A percentile compares a stretch with the other conserved stretches of the same genome.
These are phyloP conservation scores for Aphis craccivora DNA, from an alignment of 1,140 invertebrate genomes.

Conservation along the genomic window DNA sequence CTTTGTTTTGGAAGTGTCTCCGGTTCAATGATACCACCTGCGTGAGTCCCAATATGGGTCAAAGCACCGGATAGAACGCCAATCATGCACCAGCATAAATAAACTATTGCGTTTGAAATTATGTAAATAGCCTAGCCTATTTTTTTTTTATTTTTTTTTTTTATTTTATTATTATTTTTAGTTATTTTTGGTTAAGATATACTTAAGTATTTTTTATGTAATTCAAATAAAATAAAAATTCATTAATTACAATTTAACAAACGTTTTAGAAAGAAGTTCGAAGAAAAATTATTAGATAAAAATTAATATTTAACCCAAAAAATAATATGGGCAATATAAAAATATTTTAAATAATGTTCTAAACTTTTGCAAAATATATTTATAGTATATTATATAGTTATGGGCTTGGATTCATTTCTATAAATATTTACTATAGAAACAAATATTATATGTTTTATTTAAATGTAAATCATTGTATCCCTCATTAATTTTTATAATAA, in stretches of 20 bases:
- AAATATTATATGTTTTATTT: constrained; percentile 30
- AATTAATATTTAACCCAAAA: constrained; percentile 35
- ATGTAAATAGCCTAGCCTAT: constrained; percentile 55
- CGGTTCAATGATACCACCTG: constrained; percentile 52
- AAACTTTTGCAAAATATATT: background rate
- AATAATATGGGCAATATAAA: constrained; percentile 19
- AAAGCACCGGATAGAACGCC: constrained; percentile 50
- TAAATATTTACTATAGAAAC: constrained; percentile 17
- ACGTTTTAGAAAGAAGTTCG: constrained; percentile 4
- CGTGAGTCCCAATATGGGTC: constrained; percentile 49
- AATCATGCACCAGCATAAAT: constrained; percentile 47
- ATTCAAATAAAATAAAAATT: constrained; percentile 34
- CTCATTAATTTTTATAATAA: constrained; percentile 38
- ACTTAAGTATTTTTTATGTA: constrained; percentile 53
- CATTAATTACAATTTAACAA: constrained; percentile 43
- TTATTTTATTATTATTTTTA: constrained; percentile 40
- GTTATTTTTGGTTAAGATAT: constrained; percentile 43
- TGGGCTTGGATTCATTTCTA: background rate
- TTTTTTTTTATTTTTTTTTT: constrained; percentile 34
- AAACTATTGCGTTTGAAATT: constrained; percentile 45
- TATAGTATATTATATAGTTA: constrained; percentile 19
- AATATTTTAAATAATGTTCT: constrained; percentile 36
- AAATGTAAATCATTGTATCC: background rate
- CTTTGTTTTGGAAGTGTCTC: constrained; percentile 57
- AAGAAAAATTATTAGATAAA: constrained; percentile 28